A percentile compares a stretch with the other conserved stretches of the same genome.
phyloP scores from a whole-genome alignment of 1,140 invertebrate species.

The Drosophila sp. region DNA sequence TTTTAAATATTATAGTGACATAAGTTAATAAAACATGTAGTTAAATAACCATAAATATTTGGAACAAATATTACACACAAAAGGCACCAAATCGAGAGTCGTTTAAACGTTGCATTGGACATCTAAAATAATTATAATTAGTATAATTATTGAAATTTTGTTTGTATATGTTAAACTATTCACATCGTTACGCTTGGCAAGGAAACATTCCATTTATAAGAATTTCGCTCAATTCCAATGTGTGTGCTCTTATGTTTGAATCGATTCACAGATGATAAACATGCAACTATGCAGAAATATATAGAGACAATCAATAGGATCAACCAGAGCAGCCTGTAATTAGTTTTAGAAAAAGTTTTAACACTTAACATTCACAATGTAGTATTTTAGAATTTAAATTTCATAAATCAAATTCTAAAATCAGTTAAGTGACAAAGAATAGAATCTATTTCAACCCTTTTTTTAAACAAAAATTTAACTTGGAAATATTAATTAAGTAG shows the following conservation, averaged over 20 bases:
- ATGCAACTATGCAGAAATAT: slow-evolving; percentile 63
- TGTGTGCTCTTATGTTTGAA: slow-evolving; percentile 85
- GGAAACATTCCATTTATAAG: slow-evolving; percentile 89
- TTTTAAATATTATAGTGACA: too few species aligned
- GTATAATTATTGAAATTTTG: too few species aligned
- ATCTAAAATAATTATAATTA: slow-evolving; percentile 52
- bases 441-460: too few species aligned
- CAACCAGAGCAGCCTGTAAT: slow-evolving; percentile 70
- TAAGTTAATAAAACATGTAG: not conserved
- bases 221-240: slow-evolving; percentile 89
- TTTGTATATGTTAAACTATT: not conserved
- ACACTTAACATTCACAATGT: too few species aligned
- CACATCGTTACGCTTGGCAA: slow-evolving; percentile 86
- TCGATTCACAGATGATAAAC: slow-evolving; percentile 67
- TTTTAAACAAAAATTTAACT: too few species aligned
- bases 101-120: slow-evolving; percentile 85
- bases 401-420: too few species aligned
- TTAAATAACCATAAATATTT: not conserved
- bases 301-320: slow-evolving; percentile 57
- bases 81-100: slow-evolving; percentile 81
- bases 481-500: too few species aligned
- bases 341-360: not conserved
- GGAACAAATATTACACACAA: slow-evolving; percentile 77
- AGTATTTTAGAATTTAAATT: too few species aligned
- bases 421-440: too few species aligned